Conservation (phyloP, 2,113 vertebrate species). For the Pseudopipra pipra region DNA sequence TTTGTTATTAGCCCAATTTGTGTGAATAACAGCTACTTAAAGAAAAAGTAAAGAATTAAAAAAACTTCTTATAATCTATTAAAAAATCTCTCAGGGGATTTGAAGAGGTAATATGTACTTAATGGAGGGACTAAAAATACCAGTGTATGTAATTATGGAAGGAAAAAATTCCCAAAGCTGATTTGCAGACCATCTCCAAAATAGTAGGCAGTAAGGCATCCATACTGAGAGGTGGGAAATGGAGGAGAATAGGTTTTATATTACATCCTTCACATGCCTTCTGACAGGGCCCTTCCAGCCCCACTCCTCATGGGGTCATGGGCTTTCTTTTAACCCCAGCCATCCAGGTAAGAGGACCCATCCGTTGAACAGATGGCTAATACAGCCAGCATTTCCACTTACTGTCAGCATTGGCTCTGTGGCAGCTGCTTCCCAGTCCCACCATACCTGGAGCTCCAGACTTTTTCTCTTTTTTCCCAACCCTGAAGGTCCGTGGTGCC, state of each 20-base stretch:
- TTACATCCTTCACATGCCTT: not conserved
- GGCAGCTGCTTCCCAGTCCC: not conserved
- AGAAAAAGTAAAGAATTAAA: not conserved
- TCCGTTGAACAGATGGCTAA: accelerated
- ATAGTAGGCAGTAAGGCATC: not conserved
- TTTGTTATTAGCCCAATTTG: not conserved
- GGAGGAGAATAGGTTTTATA: not conserved
- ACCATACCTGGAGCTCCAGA: accelerated
- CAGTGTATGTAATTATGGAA: not conserved
- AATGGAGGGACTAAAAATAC: not conserved
- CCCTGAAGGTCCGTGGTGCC: not conserved
- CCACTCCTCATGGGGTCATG: accelerated
- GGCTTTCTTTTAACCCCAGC: not conserved
- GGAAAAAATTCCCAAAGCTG: not conserved
- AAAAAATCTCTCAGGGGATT: not conserved
- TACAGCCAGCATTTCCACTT: not conserved
- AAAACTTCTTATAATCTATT: not conserved
- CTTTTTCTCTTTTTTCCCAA: not conserved
- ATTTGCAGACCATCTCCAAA: not conserved
- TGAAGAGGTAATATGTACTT: not conserved
- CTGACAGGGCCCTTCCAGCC: not conserved
- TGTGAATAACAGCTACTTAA: not conserved
- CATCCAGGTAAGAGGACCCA: not conserved
- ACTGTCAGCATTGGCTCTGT: accelerated
- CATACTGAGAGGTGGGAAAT: not conserved